Evolutionary conservation across 2,113 vertebrate species (phyloP), one percentile per base, ranked within the genome.

Genomic region (Catagonus wagneri): DNA sequence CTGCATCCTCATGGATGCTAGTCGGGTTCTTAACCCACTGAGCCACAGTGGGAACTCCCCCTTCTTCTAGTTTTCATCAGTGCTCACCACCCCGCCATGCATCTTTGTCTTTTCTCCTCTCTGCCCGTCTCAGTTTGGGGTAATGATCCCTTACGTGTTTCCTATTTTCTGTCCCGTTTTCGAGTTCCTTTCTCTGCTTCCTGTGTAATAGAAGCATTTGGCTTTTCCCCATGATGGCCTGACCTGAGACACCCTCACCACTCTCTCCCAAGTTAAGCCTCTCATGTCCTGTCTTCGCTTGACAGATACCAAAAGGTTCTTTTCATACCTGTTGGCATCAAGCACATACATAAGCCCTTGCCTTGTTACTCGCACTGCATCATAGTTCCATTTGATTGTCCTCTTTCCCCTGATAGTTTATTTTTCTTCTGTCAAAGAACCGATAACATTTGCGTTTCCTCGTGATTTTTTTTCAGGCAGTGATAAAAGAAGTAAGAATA

Each of bases 401-500:
- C 27, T 78, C 17, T 91, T 90, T 74, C 71, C 68, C 7, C 69
- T 36, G 29, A 89, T 1, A 61, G 13, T 60, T 91, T 83, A 2
- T 58, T 93, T 93, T 93, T 83, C 3, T 96, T 75, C 50, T 54
- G 2, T 71, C 29, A 95, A 93, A 83, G 20, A 76, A 83, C 44
- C 29, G 1, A 52, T 93, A 72, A 69, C 17, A 54, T 90, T 75
- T 83, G 20, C 25, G 80, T 92, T 93, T 97, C 76, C 75, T 94
- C 44, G 93, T 79, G 63, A 39, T 81, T 89, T 71, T 89, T 71
- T 93, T 94, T 68, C 75, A 98, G 97, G 97, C 23, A 94, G n/a
- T 58, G 97, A 93, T 83, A 97, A 96, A 97, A 97, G 97, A 94
- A 96, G 63, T 96, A 98, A 96, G 90, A 97, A 91, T 69, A 36